A percentile compares a stretch with the other conserved stretches of the same genome.
Evolutionary conservation across 2,113 vertebrate species (phyloP).

Genomic region (Guaruba guarouba): DNA sequence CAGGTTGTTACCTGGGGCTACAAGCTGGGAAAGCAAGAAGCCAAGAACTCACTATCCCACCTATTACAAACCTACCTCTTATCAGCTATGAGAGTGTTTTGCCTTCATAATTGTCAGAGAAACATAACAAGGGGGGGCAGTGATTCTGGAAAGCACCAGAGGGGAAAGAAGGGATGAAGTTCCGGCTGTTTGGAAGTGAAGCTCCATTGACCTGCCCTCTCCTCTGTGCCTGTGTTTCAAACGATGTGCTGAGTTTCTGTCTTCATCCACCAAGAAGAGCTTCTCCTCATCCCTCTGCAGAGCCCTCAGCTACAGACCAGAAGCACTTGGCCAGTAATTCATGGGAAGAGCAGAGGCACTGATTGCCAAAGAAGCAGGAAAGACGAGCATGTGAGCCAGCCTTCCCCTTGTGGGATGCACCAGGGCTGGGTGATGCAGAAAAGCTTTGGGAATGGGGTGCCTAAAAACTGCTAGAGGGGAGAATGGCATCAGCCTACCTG

Average conservation of each 20-base stretch:
- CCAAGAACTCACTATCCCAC: not conserved
- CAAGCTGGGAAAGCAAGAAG: accelerated
- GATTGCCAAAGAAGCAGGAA: not conserved
- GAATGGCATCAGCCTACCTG: not conserved
- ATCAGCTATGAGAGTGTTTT: accelerated
- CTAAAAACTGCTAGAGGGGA: not conserved
- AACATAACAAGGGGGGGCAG: not conserved
- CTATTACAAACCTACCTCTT: accelerated
- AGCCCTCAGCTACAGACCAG: not conserved
- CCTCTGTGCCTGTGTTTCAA: not conserved
- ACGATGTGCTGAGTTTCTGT: not conserved
- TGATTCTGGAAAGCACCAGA: not conserved
- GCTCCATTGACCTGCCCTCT: not conserved
- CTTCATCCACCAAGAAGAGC: not conserved
- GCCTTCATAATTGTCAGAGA: not conserved
- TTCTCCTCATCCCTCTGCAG: not conserved
- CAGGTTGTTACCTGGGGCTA: not conserved
- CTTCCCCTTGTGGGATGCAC: not conserved
- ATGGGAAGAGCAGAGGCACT: not conserved
- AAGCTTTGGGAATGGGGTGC: not conserved
- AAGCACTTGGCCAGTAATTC: not conserved
- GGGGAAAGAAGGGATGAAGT: not conserved
- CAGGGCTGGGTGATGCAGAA: not conserved
- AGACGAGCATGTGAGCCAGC: not conserved
- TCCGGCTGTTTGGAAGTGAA: accelerated